Percentiles rank a stretch among this genome's conserved stretches.
These are phyloP conservation scores for Coendou prehensilis DNA, from an alignment of 2,797 vertebrate genomes.

Conservation along the genomic window DNA sequence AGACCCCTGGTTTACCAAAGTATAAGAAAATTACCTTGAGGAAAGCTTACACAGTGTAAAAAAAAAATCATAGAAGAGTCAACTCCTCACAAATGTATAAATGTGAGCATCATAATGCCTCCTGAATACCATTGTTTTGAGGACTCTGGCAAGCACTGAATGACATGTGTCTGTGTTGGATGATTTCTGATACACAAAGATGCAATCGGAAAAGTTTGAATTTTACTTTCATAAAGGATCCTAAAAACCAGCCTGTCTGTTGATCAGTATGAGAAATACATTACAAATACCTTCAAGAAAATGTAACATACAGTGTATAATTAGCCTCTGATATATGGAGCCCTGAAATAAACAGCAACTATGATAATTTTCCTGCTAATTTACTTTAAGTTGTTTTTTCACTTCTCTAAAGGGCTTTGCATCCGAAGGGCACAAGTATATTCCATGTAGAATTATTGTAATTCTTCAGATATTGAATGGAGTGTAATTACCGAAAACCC, in stretches of 20 bases:
- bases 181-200: constrained; percentile 64
- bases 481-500: constrained; percentile 84
- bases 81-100: constrained; percentile 9
- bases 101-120: constrained; percentile 2
- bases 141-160: not conserved
- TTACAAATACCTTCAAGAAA: constrained; percentile 79
- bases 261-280: constrained; percentile 73
- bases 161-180: not conserved
- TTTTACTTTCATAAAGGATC: constrained; percentile 68
- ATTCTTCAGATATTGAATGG: constrained; percentile 87
- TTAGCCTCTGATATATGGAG: constrained; percentile 81
- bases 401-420: constrained; percentile 81
- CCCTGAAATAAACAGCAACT: constrained; percentile 82
- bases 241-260: constrained; percentile 59
- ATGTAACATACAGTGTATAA: constrained; percentile 78
- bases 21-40: constrained; percentile 62
- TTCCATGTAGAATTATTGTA: constrained; percentile 84
- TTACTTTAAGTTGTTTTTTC: constrained; percentile 85
- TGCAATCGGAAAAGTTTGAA: constrained; percentile 69
- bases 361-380: constrained; percentile 79
- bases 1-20: not conserved
- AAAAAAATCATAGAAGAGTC: constrained; percentile 48
- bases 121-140: not conserved
- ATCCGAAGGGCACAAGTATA: constrained; percentile 83
- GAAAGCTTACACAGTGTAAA: not conserved